Evolutionary conservation across 1,140 invertebrate species (phyloP), one percentile per base, ranked within the genome.

Genomic region (Megathymus violae): DNA sequence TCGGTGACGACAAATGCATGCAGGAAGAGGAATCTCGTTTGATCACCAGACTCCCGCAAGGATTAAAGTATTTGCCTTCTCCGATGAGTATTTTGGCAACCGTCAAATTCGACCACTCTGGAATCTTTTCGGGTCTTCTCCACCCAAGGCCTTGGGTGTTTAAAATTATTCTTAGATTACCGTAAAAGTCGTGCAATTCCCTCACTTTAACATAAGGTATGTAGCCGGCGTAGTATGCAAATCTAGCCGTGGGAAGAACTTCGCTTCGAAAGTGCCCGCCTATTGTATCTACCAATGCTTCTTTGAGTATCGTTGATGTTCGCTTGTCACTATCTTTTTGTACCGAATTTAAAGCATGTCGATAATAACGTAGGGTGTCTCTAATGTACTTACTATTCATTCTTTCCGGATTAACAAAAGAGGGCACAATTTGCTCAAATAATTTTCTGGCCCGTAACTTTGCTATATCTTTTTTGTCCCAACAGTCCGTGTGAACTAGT

Each of bases 201-300:
- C 86, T 87, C 22, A 92, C 92, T 60, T 90, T 91, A 22, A 78
- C 80, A 70, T 92, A 94, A 41, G 93, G 85, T 13, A 94, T 85
- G 58, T 92, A 92, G 0, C 93, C 94, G 7, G 93, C 92, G 54
- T 94, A 94, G 75, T 92, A 94, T 3, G 93, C 92, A 64, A 92
- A 92, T 67, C 89, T 90, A 1, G 92, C 92, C 1, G 92, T 73
- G 2, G 93, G 93, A 16, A 94, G 69, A 19, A 94, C 78, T 66
- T 93, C 91, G 62, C 85, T 88, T 48, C 91, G 86, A 50, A 94
- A 72, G 76, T 94, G 93, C 34, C 92, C 93, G 13, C 92, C 92
- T 51, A 85, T 64, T 10, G 85, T 84, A 62, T 94, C 93, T 1
- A 91, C 91, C 6, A 94, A 64, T 14, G 92, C 91, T 73, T 92